Conservation (phyloP, 2,113 vertebrate genomes). For the Pantherophis guttatus region DNA sequence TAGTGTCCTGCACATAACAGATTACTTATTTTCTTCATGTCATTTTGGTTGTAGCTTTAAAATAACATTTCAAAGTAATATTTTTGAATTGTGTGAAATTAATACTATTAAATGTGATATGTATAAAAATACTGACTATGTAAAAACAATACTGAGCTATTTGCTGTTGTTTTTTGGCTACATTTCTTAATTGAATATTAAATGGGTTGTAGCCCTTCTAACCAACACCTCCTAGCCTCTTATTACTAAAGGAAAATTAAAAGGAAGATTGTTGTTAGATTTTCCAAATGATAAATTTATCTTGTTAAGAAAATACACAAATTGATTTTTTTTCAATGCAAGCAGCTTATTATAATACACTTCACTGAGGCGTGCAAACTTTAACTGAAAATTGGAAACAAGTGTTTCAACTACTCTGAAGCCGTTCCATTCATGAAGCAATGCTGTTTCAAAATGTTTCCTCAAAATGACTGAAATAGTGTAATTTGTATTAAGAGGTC, state of each 20-base stretch:
- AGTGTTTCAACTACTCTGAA: neutral
- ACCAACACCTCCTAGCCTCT: too few species aligned
- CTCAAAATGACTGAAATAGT: neutral
- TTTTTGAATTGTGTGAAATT: neutral
- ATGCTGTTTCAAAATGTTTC: neutral
- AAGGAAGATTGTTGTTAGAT: neutral
- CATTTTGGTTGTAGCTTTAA: neutral
- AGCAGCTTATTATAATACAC: neutral
- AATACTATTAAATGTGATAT: neutral
- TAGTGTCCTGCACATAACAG: neutral
- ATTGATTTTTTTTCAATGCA: neutral
- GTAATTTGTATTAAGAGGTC: neutral
- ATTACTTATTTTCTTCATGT: neutral
- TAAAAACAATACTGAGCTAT: neutral
- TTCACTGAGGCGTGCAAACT: neutral
- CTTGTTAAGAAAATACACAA: neutral
- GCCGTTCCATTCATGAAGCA: neutral
- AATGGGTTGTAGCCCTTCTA: neutral
- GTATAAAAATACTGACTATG: neutral
- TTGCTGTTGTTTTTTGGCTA: neutral
- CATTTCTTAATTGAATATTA: neutral
- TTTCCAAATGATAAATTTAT: neutral
- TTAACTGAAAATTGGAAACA: neutral
- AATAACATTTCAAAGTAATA: neutral
- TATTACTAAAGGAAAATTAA: neutral